Evolutionary conservation across 2,797 vertebrate genomes (phyloP), one percentile per base, ranked within the genome.

Genomic region (Silurus aristotelis): DNA sequence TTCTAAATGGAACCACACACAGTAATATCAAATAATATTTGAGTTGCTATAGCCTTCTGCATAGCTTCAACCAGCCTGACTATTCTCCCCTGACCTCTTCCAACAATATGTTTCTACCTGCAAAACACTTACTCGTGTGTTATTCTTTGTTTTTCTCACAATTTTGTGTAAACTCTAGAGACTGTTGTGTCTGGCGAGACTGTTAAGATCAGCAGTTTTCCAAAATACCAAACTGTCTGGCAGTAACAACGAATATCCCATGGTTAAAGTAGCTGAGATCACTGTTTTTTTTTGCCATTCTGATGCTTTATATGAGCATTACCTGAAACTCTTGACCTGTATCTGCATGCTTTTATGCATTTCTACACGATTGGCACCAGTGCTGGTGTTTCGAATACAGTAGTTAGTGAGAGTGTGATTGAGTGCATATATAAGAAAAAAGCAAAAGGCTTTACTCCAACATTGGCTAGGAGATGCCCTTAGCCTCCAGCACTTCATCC

Each of bases 371-470:
- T 14, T 31, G 66, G 17, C 17, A 61, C 19, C 19, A 5, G 6
- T 61, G 17, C 19, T 20, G 17, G 60, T 61, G 60, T 61, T 17
- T 61, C 60, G 2, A 61, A 61, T 61, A 61, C 15, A 19, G 60
- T 13, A 61, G 60, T 10, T 14, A 66, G 78, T 64, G 43, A 80
- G 48, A 8, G 61, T 14, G 63, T 22, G 61, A 82, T 46, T 25
- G 72, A 75, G 4, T n/a, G 43, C 1, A 6, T 14, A 4, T 8
- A n/a, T 64, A 12, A 76, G 81, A 68, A 79, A 67, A 82, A 86
- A 84, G 5, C 22, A 61, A 75, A 91, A 91, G 90, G 91, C 89
- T 82, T 56, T 60, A 17, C 86, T 2, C 90, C 89, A 87, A 83
- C 85, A 20, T 86, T 89, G 89, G 90, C 89, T 89, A 80, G 52